These are phyloP conservation scores for Halocaridina rubra DNA, from an alignment of 2,888 invertebrate genomes.

Conservation along the genomic window DNA sequence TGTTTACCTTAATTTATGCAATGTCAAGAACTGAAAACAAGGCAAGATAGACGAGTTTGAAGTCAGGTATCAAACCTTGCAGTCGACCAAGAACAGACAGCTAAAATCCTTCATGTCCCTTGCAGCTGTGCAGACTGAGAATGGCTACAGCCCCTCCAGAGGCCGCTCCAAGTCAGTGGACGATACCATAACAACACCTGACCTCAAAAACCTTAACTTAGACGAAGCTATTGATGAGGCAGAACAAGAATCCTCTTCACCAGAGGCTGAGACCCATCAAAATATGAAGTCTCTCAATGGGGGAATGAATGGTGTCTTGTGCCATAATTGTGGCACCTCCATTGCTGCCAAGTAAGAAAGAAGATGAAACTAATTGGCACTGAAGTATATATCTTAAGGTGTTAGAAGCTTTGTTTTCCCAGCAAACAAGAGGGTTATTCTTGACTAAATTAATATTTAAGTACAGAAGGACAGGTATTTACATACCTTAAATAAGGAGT, in stretches of 20 bases:
- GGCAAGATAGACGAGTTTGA: not conserved
- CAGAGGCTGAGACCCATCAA: constrained; percentile 24
- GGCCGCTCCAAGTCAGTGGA: constrained; percentile 34
- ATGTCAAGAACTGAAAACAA: not conserved
- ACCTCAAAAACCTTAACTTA: not conserved
- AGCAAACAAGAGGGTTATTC: not conserved
- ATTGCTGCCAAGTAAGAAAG: constrained; percentile 21
- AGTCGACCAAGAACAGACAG: not conserved
- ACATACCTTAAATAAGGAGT: not conserved
- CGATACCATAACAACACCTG: constrained; percentile 22
- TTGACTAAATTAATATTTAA: not conserved
- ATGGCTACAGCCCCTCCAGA: constrained; percentile 14
- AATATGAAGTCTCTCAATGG: not conserved
- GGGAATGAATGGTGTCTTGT: not conserved
- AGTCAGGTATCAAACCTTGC: not conserved
- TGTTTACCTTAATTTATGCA: not conserved
- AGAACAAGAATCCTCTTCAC: constrained; percentile 26
- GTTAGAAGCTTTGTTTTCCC: not conserved
- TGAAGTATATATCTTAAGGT: too few species aligned
- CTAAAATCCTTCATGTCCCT: not conserved
- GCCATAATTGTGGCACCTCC: constrained; percentile 31
- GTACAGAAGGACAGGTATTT: not conserved
- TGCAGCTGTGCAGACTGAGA: constrained; percentile 35
- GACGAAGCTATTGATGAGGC: constrained; percentile 28
- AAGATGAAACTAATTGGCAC: not conserved